phyloP scores from a whole-genome alignment of 53 echinoderm and acorn worm species.

The Temnopleurus reevesii region DNA sequence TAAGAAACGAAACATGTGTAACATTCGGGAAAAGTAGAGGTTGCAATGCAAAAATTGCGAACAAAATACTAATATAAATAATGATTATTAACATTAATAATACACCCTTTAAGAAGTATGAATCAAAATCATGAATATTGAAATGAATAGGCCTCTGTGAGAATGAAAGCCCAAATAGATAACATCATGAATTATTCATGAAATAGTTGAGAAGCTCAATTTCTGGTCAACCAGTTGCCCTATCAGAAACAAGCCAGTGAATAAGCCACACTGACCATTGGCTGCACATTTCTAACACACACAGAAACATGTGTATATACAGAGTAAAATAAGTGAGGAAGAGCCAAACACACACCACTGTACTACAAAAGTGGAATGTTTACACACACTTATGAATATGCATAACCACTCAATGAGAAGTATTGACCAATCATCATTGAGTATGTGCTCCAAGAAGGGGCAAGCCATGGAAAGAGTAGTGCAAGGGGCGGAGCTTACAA shows the following conservation, averaged over 20 bases:
- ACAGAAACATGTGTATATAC: background rate
- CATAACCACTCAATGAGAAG: background rate
- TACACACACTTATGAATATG: constrained; percentile 22
- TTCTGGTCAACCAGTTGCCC: background rate
- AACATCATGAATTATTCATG: constrained; percentile 6
- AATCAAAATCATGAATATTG: constrained; percentile 20
- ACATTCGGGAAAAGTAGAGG: too few species aligned
- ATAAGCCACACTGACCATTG: constrained; percentile 29
- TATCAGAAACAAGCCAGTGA: background rate
- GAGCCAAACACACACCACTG: background rate
- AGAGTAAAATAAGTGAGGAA: background rate
- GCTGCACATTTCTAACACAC: background rate
- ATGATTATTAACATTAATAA: too few species aligned
- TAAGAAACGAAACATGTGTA: too few species aligned
- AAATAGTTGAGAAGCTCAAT: background rate
- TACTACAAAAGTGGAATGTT: background rate
- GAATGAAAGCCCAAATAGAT: background rate
- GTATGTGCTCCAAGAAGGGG: background rate
- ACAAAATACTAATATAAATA: too few species aligned
- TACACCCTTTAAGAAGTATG: too few species aligned
- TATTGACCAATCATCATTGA: constrained; percentile 38
- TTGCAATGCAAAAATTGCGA: too few species aligned
- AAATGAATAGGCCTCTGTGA: background rate
- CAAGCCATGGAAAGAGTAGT: background rate
- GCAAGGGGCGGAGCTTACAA: background rate